Base-by-base conservation (phyloP, 2,113 vertebrate species). In the Aegithalos caudatus region DNA sequence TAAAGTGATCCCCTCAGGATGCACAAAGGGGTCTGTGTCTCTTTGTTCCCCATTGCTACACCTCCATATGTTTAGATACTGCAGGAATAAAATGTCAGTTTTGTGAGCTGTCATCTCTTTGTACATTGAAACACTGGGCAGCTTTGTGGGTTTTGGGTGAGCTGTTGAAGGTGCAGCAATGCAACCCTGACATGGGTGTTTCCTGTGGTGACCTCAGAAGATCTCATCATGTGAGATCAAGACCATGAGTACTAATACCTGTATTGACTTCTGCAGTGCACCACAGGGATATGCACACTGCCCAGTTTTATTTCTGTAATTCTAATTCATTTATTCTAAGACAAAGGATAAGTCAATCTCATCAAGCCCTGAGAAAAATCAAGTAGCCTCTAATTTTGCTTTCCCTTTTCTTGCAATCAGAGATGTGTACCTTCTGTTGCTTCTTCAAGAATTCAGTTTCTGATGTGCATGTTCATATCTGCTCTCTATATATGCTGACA, bases 131-230 rank as follows among this genome's bases (percentile, higher is more conserved):
- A 54, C 1, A 0, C 27, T 64, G 53, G 61, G 35, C 70, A 84
- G 38, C 18, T 82, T 57, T 44, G 14, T 24, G 37, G 19, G 4
- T 37, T 53, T 50, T 1, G 37, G 29, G 20, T 29, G 48, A 28
- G 1, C 14, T 37, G 6, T 4, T 61, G 45, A 25, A 61, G 64
- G 28, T 58, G 54, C 37, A 77, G 40, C 20, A n/a, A 15, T 8
- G 27, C 29, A 58, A 12, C 7, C 1, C 27, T 45, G 44, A 9
- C 11, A 0, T 8, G 69, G 53, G 3, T 0, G 0, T 71, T 74
- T 56, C 14, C 22, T 56, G 3, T 9, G 16, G 40, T 24, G 64
- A 3, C 33, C 50, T 62, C 44, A 66, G 25, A 16, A 13, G 17
- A 2, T 0, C 38, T 69, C 23, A 31, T 14, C 25, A 1, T 1